Percentiles rank a stretch among this genome's conserved stretches.
These are phyloP conservation scores for Serilophus lunatus DNA, from an alignment of 2,113 vertebrate genomes.

Conservation along the genomic window DNA sequence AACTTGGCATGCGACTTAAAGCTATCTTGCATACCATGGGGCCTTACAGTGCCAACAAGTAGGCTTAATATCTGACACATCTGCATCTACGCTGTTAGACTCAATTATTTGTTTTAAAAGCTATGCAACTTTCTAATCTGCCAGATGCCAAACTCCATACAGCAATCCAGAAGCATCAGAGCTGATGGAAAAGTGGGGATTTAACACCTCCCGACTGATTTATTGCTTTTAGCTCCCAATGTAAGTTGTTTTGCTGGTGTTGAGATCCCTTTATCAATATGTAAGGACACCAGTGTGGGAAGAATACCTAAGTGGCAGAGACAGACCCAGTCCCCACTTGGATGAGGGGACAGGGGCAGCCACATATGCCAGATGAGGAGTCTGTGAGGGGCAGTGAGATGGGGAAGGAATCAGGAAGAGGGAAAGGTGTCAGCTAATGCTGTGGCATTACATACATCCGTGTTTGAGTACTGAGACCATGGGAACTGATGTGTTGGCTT, in stretches of 20 bases:
- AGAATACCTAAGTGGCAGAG: not conserved
- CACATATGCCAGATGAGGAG: accelerated
- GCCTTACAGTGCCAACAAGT: not conserved
- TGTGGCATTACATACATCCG: not conserved
- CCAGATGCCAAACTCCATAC: not conserved
- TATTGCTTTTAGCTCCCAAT: not conserved
- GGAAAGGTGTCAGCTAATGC: not conserved
- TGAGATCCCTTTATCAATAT: not conserved
- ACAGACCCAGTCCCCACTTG: accelerated
- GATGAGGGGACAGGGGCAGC: not conserved
- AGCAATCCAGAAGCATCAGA: not conserved
- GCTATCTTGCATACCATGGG: not conserved
- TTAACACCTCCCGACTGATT: not conserved
- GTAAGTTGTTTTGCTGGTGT: not conserved
- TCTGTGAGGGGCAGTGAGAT: not conserved
- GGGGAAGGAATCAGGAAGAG: not conserved
- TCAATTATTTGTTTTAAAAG: not conserved
- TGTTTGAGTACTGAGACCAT: not conserved
- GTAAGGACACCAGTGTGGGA: accelerated
- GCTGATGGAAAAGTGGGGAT: not conserved
- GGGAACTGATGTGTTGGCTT: not conserved
- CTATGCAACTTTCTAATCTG: not conserved
- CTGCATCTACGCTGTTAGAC: not conserved
- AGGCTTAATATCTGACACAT: not conserved
- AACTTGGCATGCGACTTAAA: not conserved